phyloP scores from a whole-genome alignment of 2,797 vertebrate genomes.

The Artibeus jamaicensis region DNA sequence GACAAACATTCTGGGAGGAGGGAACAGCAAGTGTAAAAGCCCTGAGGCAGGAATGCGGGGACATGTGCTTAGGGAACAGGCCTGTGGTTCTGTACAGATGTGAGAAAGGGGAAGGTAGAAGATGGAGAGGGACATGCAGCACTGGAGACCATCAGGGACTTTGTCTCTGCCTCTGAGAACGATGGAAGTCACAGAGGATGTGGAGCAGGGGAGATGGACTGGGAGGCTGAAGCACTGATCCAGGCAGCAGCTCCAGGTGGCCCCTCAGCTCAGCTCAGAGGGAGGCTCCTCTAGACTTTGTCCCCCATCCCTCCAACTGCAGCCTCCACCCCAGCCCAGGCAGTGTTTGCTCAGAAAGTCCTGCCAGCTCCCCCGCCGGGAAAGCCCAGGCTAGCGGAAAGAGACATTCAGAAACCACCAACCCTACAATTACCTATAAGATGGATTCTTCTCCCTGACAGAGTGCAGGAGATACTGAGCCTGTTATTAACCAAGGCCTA shows the following conservation, averaged over 20 bases:
- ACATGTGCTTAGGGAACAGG: not conserved
- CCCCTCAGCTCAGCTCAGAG: not conserved
- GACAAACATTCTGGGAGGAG: too few species aligned
- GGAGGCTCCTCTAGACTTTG: not conserved
- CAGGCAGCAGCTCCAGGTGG: not conserved
- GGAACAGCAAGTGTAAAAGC: not conserved
- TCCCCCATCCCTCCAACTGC: not conserved
- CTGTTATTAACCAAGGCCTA: conserved; percentile 83
- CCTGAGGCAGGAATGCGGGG: not conserved
- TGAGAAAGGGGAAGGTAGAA: not conserved
- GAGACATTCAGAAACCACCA: conserved; percentile 73
- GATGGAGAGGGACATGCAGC: rapidly evolving
- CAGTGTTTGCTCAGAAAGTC: not conserved
- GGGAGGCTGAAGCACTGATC: not conserved
- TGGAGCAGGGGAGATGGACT: too few species aligned
- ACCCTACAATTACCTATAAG: conserved; percentile 84
- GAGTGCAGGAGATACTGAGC: conserved; percentile 74
- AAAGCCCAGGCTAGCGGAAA: conserved; percentile 70
- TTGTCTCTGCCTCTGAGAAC: not conserved
- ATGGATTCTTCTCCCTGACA: conserved; percentile 82
- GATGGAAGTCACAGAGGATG: not conserved
- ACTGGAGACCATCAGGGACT: not conserved
- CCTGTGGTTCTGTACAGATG: not conserved
- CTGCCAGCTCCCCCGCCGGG: conserved; percentile 56
- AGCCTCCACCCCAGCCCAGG: not conserved